Evolutionary conservation across 64 coral and sea anemone genomes (phyloP), one percentile per base, ranked within the genome.

Genomic region (Actinia equina): DNA sequence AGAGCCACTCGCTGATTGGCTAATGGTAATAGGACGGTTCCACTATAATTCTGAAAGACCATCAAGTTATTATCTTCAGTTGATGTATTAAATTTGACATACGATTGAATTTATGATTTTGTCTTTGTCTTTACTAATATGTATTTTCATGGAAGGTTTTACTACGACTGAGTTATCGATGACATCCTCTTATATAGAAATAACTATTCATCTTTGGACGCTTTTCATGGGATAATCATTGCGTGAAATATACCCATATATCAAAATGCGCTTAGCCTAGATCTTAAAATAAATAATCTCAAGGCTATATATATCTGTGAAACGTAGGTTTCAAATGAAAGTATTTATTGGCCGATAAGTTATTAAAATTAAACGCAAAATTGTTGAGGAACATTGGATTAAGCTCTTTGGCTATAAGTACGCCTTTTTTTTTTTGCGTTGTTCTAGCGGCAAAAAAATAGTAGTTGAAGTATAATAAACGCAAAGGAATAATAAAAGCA

Each of bases 201-300:
- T 74, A 74, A 74, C 26, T 74, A 37, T 74, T 74, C n/a, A 74
- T 74, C 23, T n/a, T n/a, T n/a, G n/a, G n/a, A n/a, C n/a, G n/a
- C n/a, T n/a, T n/a, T n/a, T n/a, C n/a, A n/a, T n/a, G n/a, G n/a
- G n/a, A n/a, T n/a, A n/a, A n/a, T n/a, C n/a, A n/a, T n/a, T n/a
- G n/a, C n/a, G n/a, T n/a, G n/a, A n/a, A n/a, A n/a, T n/a, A n/a
- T n/a, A n/a, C n/a, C n/a, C n/a, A n/a, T n/a, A n/a, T n/a, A n/a
- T n/a, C n/a, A n/a, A n/a, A n/a, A n/a, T n/a, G n/a, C n/a, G n/a
- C n/a, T n/a, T n/a, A n/a, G n/a, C n/a, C n/a, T n/a, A n/a, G n/a
- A n/a, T n/a, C 54, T 49, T 49, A 49, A 49, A 56, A 56, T 13
- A 25, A 5, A 53, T 6, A 53, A 6, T 11, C 52, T 53, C 52